Evolutionary conservation across 2,888 invertebrate genomes (phyloP).

Genomic region (Willowsia nigromaculata): DNA sequence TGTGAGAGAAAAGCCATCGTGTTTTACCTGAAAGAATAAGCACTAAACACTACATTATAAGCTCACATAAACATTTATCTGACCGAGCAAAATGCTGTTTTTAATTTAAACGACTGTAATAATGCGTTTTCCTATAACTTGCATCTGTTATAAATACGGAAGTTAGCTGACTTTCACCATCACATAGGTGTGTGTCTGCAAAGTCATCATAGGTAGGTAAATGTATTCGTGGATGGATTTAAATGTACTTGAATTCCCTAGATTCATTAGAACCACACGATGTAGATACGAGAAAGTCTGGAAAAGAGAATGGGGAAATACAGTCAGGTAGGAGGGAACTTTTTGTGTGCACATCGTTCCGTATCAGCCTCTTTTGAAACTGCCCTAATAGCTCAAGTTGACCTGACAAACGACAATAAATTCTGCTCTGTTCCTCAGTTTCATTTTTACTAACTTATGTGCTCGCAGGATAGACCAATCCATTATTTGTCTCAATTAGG

Average conservation of each 20-base stretch:
- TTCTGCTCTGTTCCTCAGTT: background rate
- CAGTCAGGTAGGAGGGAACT: background rate
- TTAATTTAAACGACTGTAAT: background rate
- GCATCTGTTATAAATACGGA: too few species aligned
- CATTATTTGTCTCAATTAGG: slow-evolving; percentile 62
- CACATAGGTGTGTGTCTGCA: too few species aligned
- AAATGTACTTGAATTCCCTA: slow-evolving; percentile 9
- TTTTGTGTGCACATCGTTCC: background rate
- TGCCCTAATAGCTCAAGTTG: background rate
- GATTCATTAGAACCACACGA: background rate
- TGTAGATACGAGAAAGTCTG: background rate
- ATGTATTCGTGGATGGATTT: too few species aligned
- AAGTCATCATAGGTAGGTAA: too few species aligned
- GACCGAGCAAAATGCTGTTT: background rate
- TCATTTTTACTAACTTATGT: slow-evolving; percentile 21
- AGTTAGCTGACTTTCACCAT: too few species aligned
- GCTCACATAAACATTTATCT: background rate
- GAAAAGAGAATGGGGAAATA: background rate
- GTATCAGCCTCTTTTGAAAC: background rate
- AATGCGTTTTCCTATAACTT: background rate
- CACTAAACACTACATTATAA: background rate
- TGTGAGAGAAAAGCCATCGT: background rate
- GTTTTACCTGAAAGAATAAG: background rate
- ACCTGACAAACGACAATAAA: slow-evolving; percentile 59
- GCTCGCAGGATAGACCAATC: slow-evolving; percentile 3